Conservation (phyloP, 2,797 vertebrate species). For the Benthosema pterotum region DNA sequence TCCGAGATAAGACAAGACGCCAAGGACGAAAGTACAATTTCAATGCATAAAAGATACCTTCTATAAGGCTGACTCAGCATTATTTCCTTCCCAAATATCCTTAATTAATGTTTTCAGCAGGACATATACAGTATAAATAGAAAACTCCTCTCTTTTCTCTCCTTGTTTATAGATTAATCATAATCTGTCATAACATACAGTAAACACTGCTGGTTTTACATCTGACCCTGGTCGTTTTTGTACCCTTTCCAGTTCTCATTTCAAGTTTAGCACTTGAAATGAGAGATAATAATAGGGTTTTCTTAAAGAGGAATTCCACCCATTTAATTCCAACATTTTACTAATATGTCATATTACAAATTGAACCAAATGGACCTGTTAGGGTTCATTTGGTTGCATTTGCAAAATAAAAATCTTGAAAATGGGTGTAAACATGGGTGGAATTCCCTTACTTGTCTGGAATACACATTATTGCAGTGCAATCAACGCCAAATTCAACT, state of each 20-base stretch:
- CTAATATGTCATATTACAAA: too few species aligned
- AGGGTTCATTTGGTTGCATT: too few species aligned
- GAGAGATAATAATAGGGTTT: constrained; percentile 34
- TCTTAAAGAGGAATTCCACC: too few species aligned
- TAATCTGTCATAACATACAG: background rate
- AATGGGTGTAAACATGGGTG: too few species aligned
- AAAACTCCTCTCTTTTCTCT: constrained; percentile 17
- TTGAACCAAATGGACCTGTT: too few species aligned
- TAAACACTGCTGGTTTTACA: constrained; percentile 10
- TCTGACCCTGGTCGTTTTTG: constrained; percentile 24
- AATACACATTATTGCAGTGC: constrained; percentile 1
- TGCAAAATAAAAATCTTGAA: too few species aligned
- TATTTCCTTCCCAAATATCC: constrained; percentile 21
- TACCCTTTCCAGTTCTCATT: constrained; percentile 20
- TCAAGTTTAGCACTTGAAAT: constrained; percentile 39
- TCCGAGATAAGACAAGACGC: constrained; percentile 26
- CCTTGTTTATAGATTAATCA: constrained; percentile 7
- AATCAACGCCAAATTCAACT: constrained; percentile 30
- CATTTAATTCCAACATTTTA: too few species aligned
- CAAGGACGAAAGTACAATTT: constrained; percentile 39
- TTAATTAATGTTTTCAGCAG: constrained; percentile 30
- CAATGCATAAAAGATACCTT: constrained; percentile 33
- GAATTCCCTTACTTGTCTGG: constrained; percentile 32
- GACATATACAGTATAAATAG: constrained; percentile 14
- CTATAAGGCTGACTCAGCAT: constrained; percentile 23